Conservation (phyloP, 2,888 invertebrate species). For the Sericinus montela region DNA sequence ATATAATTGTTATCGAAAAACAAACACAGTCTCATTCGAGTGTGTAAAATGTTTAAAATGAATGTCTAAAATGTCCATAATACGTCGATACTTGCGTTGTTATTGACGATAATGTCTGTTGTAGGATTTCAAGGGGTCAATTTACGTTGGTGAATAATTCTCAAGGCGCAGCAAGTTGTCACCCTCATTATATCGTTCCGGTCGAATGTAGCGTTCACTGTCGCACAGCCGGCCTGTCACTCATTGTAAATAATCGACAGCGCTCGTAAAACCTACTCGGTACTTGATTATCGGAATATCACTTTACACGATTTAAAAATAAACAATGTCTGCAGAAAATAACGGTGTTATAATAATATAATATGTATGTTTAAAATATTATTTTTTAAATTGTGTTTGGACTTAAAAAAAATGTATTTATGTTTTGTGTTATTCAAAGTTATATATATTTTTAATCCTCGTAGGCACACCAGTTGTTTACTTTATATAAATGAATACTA, state of each 20-base stretch:
- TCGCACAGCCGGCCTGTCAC: slow-evolving; percentile 32
- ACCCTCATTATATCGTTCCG: slow-evolving; percentile 55
- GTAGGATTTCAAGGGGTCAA: background rate
- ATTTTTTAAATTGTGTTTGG: background rate
- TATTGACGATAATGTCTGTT: background rate
- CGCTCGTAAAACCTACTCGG: slow-evolving; percentile 23
- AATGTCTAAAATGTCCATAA: slow-evolving; percentile 16
- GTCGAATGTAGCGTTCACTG: slow-evolving; percentile 39
- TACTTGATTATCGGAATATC: slow-evolving; percentile 22
- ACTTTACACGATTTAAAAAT: slow-evolving; percentile 13
- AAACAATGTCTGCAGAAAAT: background rate
- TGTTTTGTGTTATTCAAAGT: too few species aligned
- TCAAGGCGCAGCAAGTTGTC: slow-evolving; percentile 44
- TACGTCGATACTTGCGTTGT: background rate
- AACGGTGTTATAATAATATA: background rate
- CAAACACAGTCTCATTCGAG: slow-evolving; percentile 31
- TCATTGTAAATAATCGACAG: slow-evolving; percentile 29
- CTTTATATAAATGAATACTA: too few species aligned
- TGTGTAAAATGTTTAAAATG: slow-evolving; percentile 26
- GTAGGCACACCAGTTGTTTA: too few species aligned
- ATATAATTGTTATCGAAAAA: slow-evolving; percentile 30
- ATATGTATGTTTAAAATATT: background rate
- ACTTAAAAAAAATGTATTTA: too few species aligned
- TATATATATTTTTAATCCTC: too few species aligned
- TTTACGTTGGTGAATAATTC: slow-evolving; percentile 15